These are phyloP conservation scores for Eolophus roseicapilla DNA, from an alignment of 2,113 vertebrate genomes.

Conservation along the genomic window DNA sequence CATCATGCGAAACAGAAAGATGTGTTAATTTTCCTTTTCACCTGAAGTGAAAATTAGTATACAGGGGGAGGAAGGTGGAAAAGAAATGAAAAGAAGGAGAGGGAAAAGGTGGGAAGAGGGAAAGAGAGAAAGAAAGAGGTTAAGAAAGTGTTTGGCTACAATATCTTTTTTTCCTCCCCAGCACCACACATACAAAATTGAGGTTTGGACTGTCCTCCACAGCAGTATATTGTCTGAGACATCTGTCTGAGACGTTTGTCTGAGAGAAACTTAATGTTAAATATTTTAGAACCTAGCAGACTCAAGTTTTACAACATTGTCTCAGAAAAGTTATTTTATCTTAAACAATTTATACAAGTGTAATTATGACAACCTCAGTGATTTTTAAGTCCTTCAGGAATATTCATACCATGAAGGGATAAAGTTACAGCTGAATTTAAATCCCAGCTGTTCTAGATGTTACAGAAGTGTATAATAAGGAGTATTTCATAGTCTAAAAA, in stretches of 20 bases:
- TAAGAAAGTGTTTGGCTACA: not conserved
- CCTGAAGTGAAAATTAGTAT: not conserved
- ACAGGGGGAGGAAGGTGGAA: not conserved
- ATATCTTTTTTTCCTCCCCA: not conserved
- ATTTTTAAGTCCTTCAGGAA: constrained; percentile 1
- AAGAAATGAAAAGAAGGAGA: not conserved
- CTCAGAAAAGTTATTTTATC: not conserved
- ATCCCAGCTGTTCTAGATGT: not conserved
- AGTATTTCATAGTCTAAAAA: not conserved
- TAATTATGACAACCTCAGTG: not conserved
- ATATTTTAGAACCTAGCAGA: not conserved
- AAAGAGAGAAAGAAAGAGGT: not conserved
- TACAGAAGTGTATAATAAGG: not conserved
- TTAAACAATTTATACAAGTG: not conserved
- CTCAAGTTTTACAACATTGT: not conserved
- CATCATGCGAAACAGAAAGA: not conserved
- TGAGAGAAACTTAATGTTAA: not conserved
- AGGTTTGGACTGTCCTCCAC: not conserved
- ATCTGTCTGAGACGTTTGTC: not conserved
- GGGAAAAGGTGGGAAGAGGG: accelerated
- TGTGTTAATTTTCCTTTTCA: not conserved
- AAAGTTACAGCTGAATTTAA: not conserved
- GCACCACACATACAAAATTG: not conserved
- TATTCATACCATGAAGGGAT: not conserved
- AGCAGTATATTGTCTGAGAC: not conserved